phyloP scores from a whole-genome alignment of 2,113 vertebrate species.

The Orientallactaga bullata region DNA sequence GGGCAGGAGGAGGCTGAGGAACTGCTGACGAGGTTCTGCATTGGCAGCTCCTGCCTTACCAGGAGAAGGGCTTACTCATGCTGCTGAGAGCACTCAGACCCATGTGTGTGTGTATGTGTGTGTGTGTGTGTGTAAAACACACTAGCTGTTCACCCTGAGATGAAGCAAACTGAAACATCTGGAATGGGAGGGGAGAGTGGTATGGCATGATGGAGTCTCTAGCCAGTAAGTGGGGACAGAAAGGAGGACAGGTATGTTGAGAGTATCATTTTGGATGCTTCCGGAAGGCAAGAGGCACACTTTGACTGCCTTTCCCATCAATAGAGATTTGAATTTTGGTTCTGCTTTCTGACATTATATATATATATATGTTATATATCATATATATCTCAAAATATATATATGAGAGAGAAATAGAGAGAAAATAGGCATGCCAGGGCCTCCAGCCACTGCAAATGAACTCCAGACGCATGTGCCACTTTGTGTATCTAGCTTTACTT shows the following conservation, averaged over 20 bases:
- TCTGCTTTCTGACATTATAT: slow-evolving; percentile 28
- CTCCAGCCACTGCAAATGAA: too few relatives aligned
- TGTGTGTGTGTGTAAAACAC: not conserved
- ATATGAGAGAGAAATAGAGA: too few relatives aligned
- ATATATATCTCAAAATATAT: too few relatives aligned
- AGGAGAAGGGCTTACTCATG: fast-evolving
- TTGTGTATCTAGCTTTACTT: too few relatives aligned
- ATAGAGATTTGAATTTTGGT: not conserved
- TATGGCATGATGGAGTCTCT: not conserved
- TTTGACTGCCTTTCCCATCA: fast-evolving
- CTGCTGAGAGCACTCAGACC: too few relatives aligned
- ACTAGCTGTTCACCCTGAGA: not conserved
- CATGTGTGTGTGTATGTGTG: not conserved
- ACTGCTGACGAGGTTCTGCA: not conserved
- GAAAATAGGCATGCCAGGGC: too few relatives aligned
- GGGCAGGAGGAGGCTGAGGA: not conserved
- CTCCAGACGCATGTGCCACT: too few relatives aligned
- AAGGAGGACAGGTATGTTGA: not conserved
- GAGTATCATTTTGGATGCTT: not conserved
- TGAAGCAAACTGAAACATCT: too few relatives aligned
- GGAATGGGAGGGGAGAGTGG: too few relatives aligned
- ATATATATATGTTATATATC: too few relatives aligned
- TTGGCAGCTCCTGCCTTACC: not conserved
- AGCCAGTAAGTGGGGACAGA: not conserved
- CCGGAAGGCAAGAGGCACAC: not conserved